Base-by-base conservation (phyloP, 1,140 invertebrate genomes). In the Notospermus geniculatus region DNA sequence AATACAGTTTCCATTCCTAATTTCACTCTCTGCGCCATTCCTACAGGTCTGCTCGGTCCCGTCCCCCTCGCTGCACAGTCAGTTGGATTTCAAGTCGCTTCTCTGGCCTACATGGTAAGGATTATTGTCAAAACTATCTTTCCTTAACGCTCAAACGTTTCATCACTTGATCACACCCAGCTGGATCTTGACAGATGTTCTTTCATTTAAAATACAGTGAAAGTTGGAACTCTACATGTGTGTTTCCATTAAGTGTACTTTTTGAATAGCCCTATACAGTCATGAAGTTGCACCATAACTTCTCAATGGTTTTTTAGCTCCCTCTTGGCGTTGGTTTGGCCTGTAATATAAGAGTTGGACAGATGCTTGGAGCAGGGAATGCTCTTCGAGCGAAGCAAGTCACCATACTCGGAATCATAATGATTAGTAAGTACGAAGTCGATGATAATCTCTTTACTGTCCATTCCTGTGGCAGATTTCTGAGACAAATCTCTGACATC, bases 291-390 rank as follows among this genome's bases (percentile, higher is more conserved):
- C 32, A 36, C 32, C 32, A 36, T 36, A 7, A 36, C 15, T 36
- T 7, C 32, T 36, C 4, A n/a, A n/a, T n/a, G n/a, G 0, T 45
- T 27, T 41, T 53, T 9, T 39, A 68, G 66, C 39, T 68, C 9
- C 66, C 66, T 0, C 52, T 62, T 17, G 66, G 66, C 17, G 17
- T 68, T 5, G 59, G 63, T 22, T 29, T 60, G n/a, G 66, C 66
- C 15, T 57, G 59, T 41, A 62, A 59, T 13, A 57, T 62, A 17
- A 27, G 66, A 4, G 54, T 65, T n/a, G 66, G 66, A 2, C 66
- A 68, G 45, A 60, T 54, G 54, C 54, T 68, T 19, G 66, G 66
- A 13, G 54, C 54, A 17, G 63, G 46, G 22, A 19, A 62, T 1
- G 43, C 58, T 15, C 2, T 54, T 0, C 59, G 50, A 11, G 66